Evolutionary conservation across 2,888 invertebrate genomes (phyloP).

Genomic region (Rotaria socialis): DNA sequence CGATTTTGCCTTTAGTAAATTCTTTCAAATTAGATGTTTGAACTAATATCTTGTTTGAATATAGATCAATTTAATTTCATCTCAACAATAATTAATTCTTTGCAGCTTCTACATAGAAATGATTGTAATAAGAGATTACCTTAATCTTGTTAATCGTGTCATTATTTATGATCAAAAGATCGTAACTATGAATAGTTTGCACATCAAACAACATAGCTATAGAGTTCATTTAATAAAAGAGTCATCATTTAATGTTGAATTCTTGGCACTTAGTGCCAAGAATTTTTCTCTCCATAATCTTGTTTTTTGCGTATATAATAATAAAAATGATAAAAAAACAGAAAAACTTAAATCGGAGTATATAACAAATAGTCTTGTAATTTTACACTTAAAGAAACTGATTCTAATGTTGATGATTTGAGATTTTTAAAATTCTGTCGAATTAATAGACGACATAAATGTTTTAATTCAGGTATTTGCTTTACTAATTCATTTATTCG

Average conservation of each 20-base stretch:
- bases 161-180: no score
- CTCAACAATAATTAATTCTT: neutral
- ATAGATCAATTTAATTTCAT: neutral
- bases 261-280: no score
- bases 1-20: neutral
- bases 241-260: no score
- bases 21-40: neutral
- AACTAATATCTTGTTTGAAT: neutral
- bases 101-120: neutral
- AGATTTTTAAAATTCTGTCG: slow-evolving; percentile 7
- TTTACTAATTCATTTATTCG: neutral
- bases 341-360: neutral
- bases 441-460: slow-evolving; percentile 15
- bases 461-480: neutral
- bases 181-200: no score
- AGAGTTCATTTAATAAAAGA: no score
- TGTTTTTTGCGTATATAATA: neutral
- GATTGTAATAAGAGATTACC: neutral
- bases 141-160: neutral
- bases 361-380: slow-evolving; percentile 18
- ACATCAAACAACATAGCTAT: no score
- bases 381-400: neutral
- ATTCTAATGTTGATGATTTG: neutral
- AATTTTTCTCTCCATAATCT: no score
- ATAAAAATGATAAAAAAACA: neutral